Evolutionary conservation across 1,140 invertebrate species (phyloP).

Genomic region (Cherax destructor): DNA sequence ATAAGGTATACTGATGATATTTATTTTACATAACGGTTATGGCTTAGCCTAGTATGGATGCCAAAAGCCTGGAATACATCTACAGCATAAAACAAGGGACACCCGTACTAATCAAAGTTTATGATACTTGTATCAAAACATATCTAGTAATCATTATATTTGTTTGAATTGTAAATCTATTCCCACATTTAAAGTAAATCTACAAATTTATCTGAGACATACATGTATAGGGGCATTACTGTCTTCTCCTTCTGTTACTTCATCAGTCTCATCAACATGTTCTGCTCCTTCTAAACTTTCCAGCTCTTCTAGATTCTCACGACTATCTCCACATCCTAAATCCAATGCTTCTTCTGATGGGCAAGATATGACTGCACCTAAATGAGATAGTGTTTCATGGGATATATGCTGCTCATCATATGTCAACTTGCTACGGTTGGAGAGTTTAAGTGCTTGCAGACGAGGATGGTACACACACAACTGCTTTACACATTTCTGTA

Average conservation of each 20-base stretch:
- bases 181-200: no score
- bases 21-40: no score
- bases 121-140: neutral
- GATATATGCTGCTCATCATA: constrained; percentile 68
- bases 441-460: constrained; percentile 64
- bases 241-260: constrained; percentile 52
- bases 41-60: no score
- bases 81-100: no score
- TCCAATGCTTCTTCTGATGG: constrained; percentile 14
- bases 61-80: no score
- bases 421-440: constrained; percentile 55
- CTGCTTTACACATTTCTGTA: constrained; percentile 68
- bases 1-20: no score
- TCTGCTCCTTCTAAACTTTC: constrained; percentile 41
- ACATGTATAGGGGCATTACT: constrained; percentile 57
- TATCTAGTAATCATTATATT: neutral
- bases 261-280: constrained; percentile 33
- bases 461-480: constrained; percentile 63
- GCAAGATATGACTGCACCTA: neutral
- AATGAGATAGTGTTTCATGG: constrained; percentile 44
- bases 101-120: no score
- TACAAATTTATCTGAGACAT: neutral
- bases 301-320: constrained; percentile 38
- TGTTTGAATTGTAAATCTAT: no score
- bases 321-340: constrained; percentile 6